Evolutionary conservation across 2,888 invertebrate genomes (phyloP).

Genomic region (Empis livida): DNA sequence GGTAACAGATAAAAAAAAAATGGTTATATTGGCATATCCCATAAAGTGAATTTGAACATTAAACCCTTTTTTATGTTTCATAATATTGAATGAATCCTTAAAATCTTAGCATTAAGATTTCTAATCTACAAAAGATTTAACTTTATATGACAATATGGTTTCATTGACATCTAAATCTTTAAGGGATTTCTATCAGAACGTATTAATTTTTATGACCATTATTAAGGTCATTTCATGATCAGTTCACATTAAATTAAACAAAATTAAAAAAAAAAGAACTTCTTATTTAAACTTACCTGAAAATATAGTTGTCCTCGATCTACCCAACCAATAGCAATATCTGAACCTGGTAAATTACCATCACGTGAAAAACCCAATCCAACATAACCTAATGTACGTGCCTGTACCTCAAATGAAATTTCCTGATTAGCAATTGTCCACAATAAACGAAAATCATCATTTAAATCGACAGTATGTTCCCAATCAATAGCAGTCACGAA

Average conservation of each 20-base stretch:
- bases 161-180: too few species aligned
- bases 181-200: too few species aligned
- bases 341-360: constrained; percentile 62
- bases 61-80: too few species aligned
- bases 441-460: constrained; percentile 42
- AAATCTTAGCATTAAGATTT: too few species aligned
- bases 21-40: too few species aligned
- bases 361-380: constrained; percentile 69
- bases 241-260: background rate
- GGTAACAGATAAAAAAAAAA: too few species aligned
- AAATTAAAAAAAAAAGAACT: background rate
- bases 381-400: constrained; percentile 65
- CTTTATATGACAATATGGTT: too few species aligned
- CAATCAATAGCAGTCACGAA: constrained; percentile 28
- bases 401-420: constrained; percentile 66
- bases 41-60: too few species aligned
- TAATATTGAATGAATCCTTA: too few species aligned
- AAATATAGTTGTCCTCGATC: constrained; percentile 60
- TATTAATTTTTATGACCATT: too few species aligned
- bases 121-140: too few species aligned
- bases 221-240: too few species aligned
- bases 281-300: constrained; percentile 46
- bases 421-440: constrained; percentile 57
- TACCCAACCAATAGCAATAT: constrained; percentile 78
- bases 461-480: constrained; percentile 38